Evolutionary conservation across 2,113 vertebrate species (phyloP), one percentile per base, ranked within the genome.

Genomic region (Pelecanoides urinatrix): DNA sequence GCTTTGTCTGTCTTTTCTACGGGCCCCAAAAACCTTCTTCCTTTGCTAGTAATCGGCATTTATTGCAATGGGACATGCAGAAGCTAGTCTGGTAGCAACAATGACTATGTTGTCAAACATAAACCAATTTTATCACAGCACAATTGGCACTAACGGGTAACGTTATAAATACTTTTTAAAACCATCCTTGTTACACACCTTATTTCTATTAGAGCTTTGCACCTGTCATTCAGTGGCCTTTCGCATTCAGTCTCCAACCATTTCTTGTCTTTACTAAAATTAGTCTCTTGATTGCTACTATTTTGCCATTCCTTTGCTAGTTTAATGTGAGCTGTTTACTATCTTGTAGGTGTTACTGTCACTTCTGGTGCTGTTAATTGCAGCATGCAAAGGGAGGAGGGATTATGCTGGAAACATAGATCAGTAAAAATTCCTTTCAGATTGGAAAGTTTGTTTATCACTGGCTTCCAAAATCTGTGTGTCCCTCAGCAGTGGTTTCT

Each of bases 221-320:
- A 25, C 18, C n/a, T 91, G 26, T 62, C 63, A 13, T 32, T 88
- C 27, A 30, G 17, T 66, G n/a, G 36, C 25, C 61, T 87, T 79
- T 92, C 73, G 72, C 27, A 38, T 53, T 88, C 44, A 20, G 40
- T 76, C 45, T 72, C 68, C 65, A 72, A 20, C 34, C 11, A 58
- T 91, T 92, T 89, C 40, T 78, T 88, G 21, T 75, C 53, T 82
- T 88, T 79, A n/a, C 25, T 75, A 19, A 89, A 80, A 78, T 78
- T 68, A 81, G 34, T 49, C 34, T 87, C 59, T 86, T 1, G 0
- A 11, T 26, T 85, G 77, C 52, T 85, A 47, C 26, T 95, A 52
- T 61, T 92, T 78, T 81, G 32, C 29, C 25, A 9, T 80, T 86
- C 11, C 63, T 73, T 63, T 87, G 10, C 34, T 89, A 30, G 62